A percentile compares a stretch with the other conserved stretches of the same genome.
Conservation (phyloP, 2,113 vertebrate genomes). For the Cyrtonyx montezumae region DNA sequence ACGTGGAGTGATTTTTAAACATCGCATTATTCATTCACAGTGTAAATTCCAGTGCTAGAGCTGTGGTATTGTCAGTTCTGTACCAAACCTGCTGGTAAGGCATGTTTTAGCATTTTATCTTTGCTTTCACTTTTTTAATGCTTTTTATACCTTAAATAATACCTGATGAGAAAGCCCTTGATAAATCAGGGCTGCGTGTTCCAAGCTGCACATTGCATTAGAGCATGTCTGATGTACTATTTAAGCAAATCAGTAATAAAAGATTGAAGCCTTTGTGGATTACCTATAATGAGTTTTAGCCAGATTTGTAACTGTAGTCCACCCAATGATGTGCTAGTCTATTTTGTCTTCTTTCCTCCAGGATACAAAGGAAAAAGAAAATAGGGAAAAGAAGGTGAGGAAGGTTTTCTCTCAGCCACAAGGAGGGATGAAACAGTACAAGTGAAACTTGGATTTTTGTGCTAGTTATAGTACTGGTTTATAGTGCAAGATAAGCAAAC, state of each 20-base stretch:
- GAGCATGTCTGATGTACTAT: constrained; percentile 47
- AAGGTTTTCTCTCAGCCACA: not conserved
- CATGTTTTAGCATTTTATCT: constrained; percentile 37
- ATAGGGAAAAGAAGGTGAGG: not conserved
- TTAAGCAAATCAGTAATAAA: constrained; percentile 68
- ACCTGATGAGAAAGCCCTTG: constrained; percentile 21
- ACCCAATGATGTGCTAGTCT: not conserved
- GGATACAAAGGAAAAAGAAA: not conserved
- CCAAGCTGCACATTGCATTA: constrained; percentile 31
- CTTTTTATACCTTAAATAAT: constrained; percentile 39
- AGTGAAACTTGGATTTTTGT: not conserved
- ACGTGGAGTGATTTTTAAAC: not conserved
- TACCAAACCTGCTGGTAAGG: not conserved
- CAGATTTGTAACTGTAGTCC: constrained; percentile 5
- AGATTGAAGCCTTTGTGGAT: constrained; percentile 45
- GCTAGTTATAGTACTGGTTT: not conserved
- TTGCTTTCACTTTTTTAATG: not conserved
- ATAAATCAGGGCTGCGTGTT: constrained; percentile 30
- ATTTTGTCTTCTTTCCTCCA: not conserved
- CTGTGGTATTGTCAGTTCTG: not conserved
- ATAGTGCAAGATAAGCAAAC: not conserved
- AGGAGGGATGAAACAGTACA: not conserved
- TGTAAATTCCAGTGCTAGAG: not conserved
- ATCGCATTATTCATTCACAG: not conserved
- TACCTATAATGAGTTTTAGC: constrained; percentile 5